Percentiles rank a stretch among this genome's conserved stretches.
Evolutionary conservation across 1,140 invertebrate genomes (phyloP).

Genomic region (Drosophila obscura): DNA sequence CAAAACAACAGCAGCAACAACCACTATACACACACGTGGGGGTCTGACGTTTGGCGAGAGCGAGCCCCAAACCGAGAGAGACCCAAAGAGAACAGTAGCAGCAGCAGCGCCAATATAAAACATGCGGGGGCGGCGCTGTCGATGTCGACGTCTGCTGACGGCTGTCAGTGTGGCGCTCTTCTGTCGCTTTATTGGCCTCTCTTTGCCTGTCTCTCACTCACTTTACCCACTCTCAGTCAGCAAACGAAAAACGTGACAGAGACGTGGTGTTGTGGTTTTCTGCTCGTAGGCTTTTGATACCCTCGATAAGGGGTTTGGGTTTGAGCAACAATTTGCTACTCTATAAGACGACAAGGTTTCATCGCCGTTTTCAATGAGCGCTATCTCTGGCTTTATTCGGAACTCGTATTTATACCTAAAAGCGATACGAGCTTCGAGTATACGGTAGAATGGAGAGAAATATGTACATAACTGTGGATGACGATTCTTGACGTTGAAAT

Average conservation of each 20-base stretch:
- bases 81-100: constrained; percentile 15
- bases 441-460: too few relatives aligned
- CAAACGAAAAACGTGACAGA: constrained; percentile 73
- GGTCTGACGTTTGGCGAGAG: constrained; percentile 30
- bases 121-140: constrained; percentile 63
- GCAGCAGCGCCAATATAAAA: constrained; percentile 28
- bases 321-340: neutral
- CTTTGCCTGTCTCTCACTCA: neutral
- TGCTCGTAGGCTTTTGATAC: constrained; percentile 43
- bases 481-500: neutral
- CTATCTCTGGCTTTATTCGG: too few relatives aligned
- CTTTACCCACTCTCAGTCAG: constrained; percentile 29
- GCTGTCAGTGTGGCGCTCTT: constrained; percentile 10
- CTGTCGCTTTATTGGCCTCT: constrained; percentile 13
- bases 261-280: constrained; percentile 69
- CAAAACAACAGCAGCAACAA: constrained; percentile 48
- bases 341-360: too few relatives aligned
- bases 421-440: too few relatives aligned
- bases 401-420: too few relatives aligned
- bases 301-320: neutral
- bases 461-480: too few relatives aligned
- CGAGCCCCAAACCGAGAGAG: constrained; percentile 4
- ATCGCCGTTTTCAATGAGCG: too few relatives aligned
- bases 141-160: constrained; percentile 48
- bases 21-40: constrained; percentile 73